These are phyloP conservation scores for Lasioglossum marginatum DNA, from an alignment of 2,888 invertebrate genomes.

Conservation along the genomic window DNA sequence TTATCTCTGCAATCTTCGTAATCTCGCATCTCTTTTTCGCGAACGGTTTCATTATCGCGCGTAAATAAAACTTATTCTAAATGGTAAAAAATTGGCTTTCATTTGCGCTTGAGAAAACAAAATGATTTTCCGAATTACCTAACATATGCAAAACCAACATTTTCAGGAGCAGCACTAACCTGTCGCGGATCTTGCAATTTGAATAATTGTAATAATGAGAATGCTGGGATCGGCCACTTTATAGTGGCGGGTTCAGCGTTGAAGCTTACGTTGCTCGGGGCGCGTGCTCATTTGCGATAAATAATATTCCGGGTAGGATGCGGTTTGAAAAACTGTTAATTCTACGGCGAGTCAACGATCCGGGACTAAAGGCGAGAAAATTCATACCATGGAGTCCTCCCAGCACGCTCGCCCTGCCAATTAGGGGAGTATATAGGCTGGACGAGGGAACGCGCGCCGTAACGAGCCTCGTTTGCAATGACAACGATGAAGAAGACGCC, in stretches of 20 bases:
- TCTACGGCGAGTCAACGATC: constrained; percentile 47
- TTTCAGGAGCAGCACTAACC: not conserved
- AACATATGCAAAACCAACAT: not conserved
- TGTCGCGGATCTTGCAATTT: not conserved
- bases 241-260: not conserved
- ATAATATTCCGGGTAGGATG: constrained; percentile 37
- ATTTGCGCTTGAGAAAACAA: no score
- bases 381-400: constrained; percentile 64
- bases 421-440: constrained; percentile 69
- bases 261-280: not conserved
- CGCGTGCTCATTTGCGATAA: constrained; percentile 35
- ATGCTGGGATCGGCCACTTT: not conserved
- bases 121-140: no score
- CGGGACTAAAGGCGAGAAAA: constrained; percentile 71
- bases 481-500: constrained; percentile 45
- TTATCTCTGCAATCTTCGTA: not conserved
- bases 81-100: no score
- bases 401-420: constrained; percentile 71
- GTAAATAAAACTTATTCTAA: no score
- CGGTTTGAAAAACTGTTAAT: constrained; percentile 66
- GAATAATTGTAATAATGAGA: not conserved
- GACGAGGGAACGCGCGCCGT: constrained; percentile 61
- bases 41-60: no score
- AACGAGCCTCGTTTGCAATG: constrained; percentile 70
- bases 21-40: not conserved